Percentiles rank a stretch among this genome's conserved stretches.
phyloP scores from a whole-genome alignment of 2,797 vertebrate genomes.

The Heliangelus exortis region DNA sequence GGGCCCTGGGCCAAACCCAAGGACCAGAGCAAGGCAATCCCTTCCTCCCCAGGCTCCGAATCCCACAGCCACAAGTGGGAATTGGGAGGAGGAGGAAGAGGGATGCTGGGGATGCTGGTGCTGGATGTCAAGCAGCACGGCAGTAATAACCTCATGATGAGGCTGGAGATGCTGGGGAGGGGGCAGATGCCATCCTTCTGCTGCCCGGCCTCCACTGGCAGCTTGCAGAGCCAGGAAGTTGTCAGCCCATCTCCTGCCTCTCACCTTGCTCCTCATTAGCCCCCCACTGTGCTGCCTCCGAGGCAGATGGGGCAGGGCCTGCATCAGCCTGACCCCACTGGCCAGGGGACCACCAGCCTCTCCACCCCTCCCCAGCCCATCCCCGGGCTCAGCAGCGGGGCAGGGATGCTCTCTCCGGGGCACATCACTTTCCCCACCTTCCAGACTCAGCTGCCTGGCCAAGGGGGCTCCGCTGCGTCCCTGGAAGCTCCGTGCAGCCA shows the following conservation, averaged over 20 bases:
- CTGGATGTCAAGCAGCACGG: slow-evolving; percentile 49
- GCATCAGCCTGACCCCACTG: neutral
- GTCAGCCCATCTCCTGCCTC: slow-evolving; percentile 68
- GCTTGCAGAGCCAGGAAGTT: slow-evolving; percentile 63
- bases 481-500: neutral
- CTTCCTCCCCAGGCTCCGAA: neutral
- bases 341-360: neutral
- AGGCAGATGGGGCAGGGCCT: slow-evolving; percentile 70
- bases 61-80: slow-evolving; percentile 33
- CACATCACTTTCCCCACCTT: rapidly evolving
- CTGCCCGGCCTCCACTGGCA: slow-evolving; percentile 44
- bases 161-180: slow-evolving; percentile 26
- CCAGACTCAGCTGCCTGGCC: rapidly evolving
- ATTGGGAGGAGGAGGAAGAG: neutral
- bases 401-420: neutral
- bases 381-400: rapidly evolving
- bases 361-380: rapidly evolving
- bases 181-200: slow-evolving; percentile 70
- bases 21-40: neutral
- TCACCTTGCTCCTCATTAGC: slow-evolving; percentile 79
- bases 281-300: slow-evolving; percentile 56
- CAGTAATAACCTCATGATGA: slow-evolving; percentile 78
- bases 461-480: too few relatives aligned
- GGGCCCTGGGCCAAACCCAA: neutral
- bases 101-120: neutral